Evolutionary conservation across 2,797 vertebrate genomes (phyloP).

Genomic region (Hypotaenidia okinawae): DNA sequence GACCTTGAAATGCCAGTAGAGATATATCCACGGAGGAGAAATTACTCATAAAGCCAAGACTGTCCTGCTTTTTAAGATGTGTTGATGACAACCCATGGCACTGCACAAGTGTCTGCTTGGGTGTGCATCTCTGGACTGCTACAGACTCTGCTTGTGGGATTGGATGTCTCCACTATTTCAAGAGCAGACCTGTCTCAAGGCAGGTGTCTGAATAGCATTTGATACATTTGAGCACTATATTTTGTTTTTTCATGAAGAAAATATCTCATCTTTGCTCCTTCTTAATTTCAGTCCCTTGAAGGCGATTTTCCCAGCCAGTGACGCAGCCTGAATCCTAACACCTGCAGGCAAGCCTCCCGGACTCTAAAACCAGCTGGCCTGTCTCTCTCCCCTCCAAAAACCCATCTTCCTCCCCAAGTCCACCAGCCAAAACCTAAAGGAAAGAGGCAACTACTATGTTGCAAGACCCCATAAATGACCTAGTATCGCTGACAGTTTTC

Average conservation of each 20-base stretch:
- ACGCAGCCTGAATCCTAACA: not conserved
- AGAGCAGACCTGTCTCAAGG: not conserved
- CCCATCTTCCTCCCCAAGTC: fast-evolving
- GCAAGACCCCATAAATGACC: not conserved
- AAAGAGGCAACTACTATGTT: not conserved
- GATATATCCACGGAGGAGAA: not conserved
- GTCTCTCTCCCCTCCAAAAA: not conserved
- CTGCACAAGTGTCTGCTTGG: not conserved
- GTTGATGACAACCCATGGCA: not conserved
- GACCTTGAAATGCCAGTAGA: not conserved
- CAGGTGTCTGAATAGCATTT: not conserved
- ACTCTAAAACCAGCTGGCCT: not conserved
- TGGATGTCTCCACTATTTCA: not conserved
- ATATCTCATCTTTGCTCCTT: not conserved
- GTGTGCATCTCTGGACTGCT: not conserved
- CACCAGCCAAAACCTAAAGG: not conserved
- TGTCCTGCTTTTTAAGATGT: not conserved
- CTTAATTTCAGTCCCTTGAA: not conserved
- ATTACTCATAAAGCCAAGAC: not conserved
- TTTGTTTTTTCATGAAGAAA: not conserved
- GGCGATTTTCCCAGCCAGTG: not conserved
- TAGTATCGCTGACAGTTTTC: not conserved
- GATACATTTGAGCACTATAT: not conserved
- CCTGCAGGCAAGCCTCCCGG: not conserved
- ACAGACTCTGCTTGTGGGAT: not conserved